These are phyloP conservation scores for Acanthopleura granulata DNA, from an alignment of 2,888 invertebrate species.

Conservation along the genomic window DNA sequence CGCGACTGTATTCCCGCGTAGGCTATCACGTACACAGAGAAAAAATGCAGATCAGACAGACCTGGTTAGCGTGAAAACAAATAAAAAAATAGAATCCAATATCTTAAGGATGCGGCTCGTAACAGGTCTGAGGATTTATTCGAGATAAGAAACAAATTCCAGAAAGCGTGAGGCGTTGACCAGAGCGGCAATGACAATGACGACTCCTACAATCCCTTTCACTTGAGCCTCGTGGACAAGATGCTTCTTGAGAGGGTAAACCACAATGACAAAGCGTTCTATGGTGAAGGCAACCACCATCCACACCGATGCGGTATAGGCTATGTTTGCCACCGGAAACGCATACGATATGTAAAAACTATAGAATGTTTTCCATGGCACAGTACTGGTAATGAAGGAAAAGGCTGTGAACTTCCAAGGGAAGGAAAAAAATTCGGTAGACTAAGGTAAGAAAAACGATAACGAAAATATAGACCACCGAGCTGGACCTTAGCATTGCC, in stretches of 20 bases:
- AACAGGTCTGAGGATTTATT: too few relatives aligned
- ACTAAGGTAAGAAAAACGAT: neutral
- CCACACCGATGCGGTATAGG: too few relatives aligned
- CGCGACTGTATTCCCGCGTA: too few relatives aligned
- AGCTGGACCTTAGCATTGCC: neutral
- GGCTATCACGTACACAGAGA: too few relatives aligned
- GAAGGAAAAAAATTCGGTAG: neutral
- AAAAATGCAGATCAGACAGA: neutral
- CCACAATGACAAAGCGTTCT: too few relatives aligned
- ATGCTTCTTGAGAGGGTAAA: neutral
- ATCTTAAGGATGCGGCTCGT: neutral
- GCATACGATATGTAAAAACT: conserved; percentile 1
- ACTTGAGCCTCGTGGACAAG: neutral
- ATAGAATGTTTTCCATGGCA: too few relatives aligned
- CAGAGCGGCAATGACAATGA: too few relatives aligned
- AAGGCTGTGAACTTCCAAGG: too few relatives aligned
- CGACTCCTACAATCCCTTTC: neutral
- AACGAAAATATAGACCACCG: neutral
- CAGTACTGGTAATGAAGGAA: neutral
- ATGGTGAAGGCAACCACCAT: too few relatives aligned
- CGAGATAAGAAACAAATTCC: neutral
- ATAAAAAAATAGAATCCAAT: too few relatives aligned
- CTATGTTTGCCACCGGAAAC: neutral
- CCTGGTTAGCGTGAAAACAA: neutral
- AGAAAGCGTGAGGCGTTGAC: neutral